These are phyloP conservation scores for Palythoa heliodiscus DNA, from an alignment of 92 coral and sea anemone species.

Conservation along the genomic window DNA sequence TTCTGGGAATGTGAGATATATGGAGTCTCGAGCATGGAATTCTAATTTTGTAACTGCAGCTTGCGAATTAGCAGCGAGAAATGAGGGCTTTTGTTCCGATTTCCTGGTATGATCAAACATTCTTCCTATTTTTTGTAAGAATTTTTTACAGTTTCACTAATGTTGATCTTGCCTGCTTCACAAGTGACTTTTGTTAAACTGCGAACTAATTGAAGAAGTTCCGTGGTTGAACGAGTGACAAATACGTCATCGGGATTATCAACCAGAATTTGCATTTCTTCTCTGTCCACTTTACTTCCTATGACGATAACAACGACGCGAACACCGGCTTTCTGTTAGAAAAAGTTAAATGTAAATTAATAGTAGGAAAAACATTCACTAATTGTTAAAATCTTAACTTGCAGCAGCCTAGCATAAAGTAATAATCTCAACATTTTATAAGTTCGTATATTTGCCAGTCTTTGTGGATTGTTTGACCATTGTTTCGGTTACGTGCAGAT, in stretches of 20 bases:
- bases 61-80: too few relatives aligned
- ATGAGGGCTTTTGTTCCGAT: too few relatives aligned
- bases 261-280: conserved; percentile 14
- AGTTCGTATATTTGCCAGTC: too few relatives aligned
- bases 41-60: too few relatives aligned
- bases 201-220: not conserved
- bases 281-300: conserved; percentile 18
- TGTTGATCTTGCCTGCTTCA: conserved; percentile 9
- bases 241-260: conserved; percentile 16
- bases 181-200: conserved; percentile 22
- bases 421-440: too few relatives aligned
- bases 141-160: not conserved
- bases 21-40: too few relatives aligned
- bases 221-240: not conserved
- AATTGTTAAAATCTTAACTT: too few relatives aligned
- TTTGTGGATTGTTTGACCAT: too few relatives aligned
- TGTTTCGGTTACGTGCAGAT: too few relatives aligned
- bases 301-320: conserved; percentile 21
- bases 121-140: not conserved
- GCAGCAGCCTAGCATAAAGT: too few relatives aligned
- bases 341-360: not conserved
- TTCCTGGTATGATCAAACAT: too few relatives aligned
- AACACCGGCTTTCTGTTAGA: conserved; percentile 19
- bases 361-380: too few relatives aligned
- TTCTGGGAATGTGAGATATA: not conserved